Base-by-base conservation (phyloP, 2,113 vertebrate species). In the Gorilla gorilla region DNA sequence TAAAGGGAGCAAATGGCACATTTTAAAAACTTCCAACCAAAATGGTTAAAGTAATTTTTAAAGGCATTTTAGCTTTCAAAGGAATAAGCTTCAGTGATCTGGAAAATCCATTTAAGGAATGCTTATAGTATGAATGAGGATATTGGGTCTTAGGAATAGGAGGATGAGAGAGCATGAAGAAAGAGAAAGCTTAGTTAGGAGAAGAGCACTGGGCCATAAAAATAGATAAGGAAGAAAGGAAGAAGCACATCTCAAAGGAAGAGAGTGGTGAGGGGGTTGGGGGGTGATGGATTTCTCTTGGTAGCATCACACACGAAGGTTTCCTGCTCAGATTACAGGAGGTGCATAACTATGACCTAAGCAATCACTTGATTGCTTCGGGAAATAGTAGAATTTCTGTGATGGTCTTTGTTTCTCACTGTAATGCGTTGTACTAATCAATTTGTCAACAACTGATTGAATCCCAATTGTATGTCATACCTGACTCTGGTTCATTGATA, bases 51-150 rank as follows among this genome's bases (percentile, higher is more conserved):
- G 73, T 89, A 35, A 72, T 93, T 81, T 83, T 48, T 43, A 96
- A 92, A 83, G 2, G 1, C 57, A 76, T 40, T 80, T 90, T 96
- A 84, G 57, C 45, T 68, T 96, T 96, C 91, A 78, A 95, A 97
- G 45, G 11, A 45, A 17, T 92, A 72, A 80, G 50, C 66, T 87
- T 95, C 68, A 52, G 9, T 80, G 75, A 92, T 93, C 79, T 95
- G 27, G 75, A 93, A 90, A 97, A 92, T 95, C 94, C 61, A 45
- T 86, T 82, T 96, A 80, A 92, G 57, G 83, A 89, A 25, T 97
- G 87, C 75, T 85, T 87, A 32, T 4, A 75, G 48, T 86, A 82
- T 13, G 14, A 95, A 35, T 61, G 45, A 91, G 55, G 89, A 57
- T 90, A 90, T 79, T 94, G 76, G 75, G 32, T 68, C 52, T 95